Evolutionary conservation across 1,140 invertebrate species (phyloP).

Genomic region (Achatina immaculata): DNA sequence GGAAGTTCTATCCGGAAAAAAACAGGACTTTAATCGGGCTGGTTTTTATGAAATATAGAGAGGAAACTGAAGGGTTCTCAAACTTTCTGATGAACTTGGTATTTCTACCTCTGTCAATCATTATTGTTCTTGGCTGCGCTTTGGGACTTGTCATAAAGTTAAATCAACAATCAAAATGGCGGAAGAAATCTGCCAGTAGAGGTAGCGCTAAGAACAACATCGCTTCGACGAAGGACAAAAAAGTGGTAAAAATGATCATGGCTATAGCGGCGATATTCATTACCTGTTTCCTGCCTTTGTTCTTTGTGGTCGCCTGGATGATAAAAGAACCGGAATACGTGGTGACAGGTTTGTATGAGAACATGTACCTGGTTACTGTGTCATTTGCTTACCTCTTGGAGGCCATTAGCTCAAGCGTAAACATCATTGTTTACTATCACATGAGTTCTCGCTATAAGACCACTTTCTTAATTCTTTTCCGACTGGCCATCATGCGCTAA

Average conservation of each 20-base stretch:
- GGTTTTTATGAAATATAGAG: neutral
- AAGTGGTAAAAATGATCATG: neutral
- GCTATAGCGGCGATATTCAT: neutral
- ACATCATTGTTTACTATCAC: neutral
- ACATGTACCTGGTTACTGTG: neutral
- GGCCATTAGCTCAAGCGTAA: neutral
- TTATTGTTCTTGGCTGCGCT: slow-evolving; percentile 1
- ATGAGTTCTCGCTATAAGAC: neutral
- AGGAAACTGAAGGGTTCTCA: neutral
- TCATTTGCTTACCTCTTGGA: neutral
- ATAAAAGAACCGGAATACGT: slow-evolving; percentile 4
- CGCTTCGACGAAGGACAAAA: neutral
- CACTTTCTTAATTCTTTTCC: neutral
- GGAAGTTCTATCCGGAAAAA: neutral
- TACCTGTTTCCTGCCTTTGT: slow-evolving; percentile 5
- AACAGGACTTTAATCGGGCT: neutral
- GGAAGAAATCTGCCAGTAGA: neutral
- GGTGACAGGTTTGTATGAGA: neutral
- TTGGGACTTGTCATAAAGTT: neutral
- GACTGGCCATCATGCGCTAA: too few relatives aligned
- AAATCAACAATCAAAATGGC: slow-evolving; percentile 5
- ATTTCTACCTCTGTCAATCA: neutral
- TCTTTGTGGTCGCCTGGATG: slow-evolving; percentile 6
- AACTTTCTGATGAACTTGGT: slow-evolving; percentile 7
- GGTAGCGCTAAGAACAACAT: too few relatives aligned